A percentile compares a stretch with the other conserved stretches of the same genome.
phyloP scores from a whole-genome alignment of 2,888 invertebrate species.

The Apamea crenata region DNA sequence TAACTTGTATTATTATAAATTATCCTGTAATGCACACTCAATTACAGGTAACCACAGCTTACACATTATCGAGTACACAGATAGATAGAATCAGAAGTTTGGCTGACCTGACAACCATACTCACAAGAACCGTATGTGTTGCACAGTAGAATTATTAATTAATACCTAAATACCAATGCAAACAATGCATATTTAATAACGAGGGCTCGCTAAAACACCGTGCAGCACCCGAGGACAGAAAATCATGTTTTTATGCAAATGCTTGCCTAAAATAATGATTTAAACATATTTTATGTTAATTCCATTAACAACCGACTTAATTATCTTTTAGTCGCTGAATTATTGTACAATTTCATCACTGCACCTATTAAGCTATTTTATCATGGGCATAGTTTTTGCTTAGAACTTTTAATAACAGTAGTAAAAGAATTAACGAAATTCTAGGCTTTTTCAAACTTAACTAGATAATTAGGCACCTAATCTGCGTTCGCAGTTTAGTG shows the following conservation, averaged over 20 bases:
- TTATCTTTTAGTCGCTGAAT: background rate
- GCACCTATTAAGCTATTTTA: background rate
- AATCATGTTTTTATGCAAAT: slow-evolving; percentile 34
- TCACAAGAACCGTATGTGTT: background rate
- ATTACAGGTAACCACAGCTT: too few species aligned
- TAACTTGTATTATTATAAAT: too few species aligned
- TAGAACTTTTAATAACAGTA: background rate
- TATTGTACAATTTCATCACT: slow-evolving; percentile 17
- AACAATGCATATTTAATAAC: slow-evolving; percentile 16
- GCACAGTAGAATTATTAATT: background rate
- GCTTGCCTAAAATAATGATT: slow-evolving; percentile 24
- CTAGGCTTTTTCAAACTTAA: background rate
- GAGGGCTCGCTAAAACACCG: background rate
- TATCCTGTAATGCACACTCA: too few species aligned
- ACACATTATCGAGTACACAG: too few species aligned
- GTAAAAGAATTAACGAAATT: background rate
- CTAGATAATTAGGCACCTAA: background rate
- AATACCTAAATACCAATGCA: background rate
- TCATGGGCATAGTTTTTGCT: background rate
- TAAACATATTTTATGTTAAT: slow-evolving; percentile 26
- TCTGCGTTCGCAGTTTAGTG: too few species aligned
- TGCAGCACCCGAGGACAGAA: background rate
- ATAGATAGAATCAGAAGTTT: too few species aligned
- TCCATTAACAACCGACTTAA: background rate
- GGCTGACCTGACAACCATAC: background rate